These are phyloP conservation scores for Fistularia tabacaria DNA, from an alignment of 2,797 vertebrate species.

Conservation along the genomic window DNA sequence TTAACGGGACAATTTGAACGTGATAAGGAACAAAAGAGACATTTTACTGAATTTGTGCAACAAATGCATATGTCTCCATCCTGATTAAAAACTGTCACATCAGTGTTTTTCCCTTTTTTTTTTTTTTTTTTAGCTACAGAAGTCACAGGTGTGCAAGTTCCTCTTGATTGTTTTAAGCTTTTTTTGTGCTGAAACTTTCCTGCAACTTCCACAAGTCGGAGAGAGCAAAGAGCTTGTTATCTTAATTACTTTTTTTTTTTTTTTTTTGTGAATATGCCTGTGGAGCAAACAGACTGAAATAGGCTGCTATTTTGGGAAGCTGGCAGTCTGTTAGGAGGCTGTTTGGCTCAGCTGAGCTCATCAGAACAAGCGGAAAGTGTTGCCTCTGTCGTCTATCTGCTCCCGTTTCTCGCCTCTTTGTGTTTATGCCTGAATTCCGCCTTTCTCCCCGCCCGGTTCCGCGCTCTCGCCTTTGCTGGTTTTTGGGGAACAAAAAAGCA, in stretches of 20 bases:
- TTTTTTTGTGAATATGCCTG: conserved; percentile 54
- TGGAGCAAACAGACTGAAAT: conserved; percentile 55
- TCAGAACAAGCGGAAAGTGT: conserved; percentile 43
- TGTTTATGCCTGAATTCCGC: conserved; percentile 21
- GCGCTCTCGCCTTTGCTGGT: conserved; percentile 11
- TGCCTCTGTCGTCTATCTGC: conserved; percentile 14
- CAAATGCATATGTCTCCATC: conserved; percentile 1
- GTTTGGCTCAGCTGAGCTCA: conserved; percentile 62
- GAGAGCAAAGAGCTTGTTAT: conserved; percentile 59
- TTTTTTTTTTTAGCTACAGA: no score
- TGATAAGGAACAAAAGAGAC: conserved; percentile 1
- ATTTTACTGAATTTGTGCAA: not conserved
- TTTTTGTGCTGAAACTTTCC: conserved; percentile 28
- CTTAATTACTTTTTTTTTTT: conserved; percentile 67
- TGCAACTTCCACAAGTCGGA: conserved; percentile 44
- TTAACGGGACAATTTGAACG: not conserved
- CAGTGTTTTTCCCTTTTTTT: conserved; percentile 29
- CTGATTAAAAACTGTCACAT: conserved; percentile 36
- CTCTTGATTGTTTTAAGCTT: conserved; percentile 36
- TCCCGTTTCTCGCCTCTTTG: conserved; percentile 23
- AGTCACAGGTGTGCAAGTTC: conserved; percentile 28
- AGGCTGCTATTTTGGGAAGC: conserved; percentile 59
- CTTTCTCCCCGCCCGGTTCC: not conserved
- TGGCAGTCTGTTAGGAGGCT: conserved; percentile 46
- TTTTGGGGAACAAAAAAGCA: no score